Percentiles rank a stretch among this genome's conserved stretches.
Evolutionary conservation across 2,113 vertebrate genomes (phyloP).

Genomic region (Anas platyrhynchos): DNA sequence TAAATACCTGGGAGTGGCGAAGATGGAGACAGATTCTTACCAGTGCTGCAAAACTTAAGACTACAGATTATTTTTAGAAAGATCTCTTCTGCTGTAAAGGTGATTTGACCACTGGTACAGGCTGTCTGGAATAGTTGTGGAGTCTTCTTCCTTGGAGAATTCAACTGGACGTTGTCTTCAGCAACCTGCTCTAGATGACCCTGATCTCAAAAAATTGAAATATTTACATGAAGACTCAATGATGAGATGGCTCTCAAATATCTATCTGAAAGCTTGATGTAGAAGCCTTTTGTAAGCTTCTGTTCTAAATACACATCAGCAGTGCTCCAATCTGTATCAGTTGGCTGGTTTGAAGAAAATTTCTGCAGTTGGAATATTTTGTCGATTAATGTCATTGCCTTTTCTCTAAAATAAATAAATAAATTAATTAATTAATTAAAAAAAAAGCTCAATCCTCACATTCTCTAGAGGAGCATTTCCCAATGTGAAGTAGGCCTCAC

Average conservation of each 20-base stretch:
- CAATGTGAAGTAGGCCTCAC: not conserved
- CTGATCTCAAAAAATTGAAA: not conserved
- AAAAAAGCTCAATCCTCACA: not conserved
- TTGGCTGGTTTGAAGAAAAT: not conserved
- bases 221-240: not conserved
- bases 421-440: too few relatives aligned
- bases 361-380: not conserved
- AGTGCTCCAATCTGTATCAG: not conserved
- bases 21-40: not conserved
- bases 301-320: not conserved
- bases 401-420: not conserved
- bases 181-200: not conserved
- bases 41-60: not conserved
- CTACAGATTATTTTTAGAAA: not conserved
- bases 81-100: not conserved
- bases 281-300: not conserved
- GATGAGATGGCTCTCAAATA: not conserved
- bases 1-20: not conserved
- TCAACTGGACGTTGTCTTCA: not conserved
- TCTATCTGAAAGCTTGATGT: not conserved
- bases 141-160: not conserved
- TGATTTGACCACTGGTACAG: not conserved
- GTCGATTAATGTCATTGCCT: not conserved
- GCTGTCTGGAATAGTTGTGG: not conserved
- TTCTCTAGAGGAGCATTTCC: not conserved